Evolutionary conservation across 2,797 vertebrate species (phyloP).

Genomic region (Pseudomugil tenellus): DNA sequence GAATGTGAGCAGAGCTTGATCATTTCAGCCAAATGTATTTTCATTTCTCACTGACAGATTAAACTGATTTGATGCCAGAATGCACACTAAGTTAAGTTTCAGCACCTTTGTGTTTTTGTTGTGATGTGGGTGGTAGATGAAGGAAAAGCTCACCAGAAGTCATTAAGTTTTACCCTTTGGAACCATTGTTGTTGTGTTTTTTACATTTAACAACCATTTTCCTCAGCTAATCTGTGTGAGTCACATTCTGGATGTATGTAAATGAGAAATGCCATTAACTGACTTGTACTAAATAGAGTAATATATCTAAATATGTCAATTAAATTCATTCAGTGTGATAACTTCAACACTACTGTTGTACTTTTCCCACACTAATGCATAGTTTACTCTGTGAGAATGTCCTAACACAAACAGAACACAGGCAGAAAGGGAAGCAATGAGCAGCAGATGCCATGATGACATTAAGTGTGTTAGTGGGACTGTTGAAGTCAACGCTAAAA

Average conservation of each 20-base stretch:
- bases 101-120: neutral
- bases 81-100: neutral
- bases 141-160: neutral
- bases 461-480: constrained; percentile 48
- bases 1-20: neutral
- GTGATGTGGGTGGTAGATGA: neutral
- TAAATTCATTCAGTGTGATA: neutral
- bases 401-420: constrained; percentile 13
- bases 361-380: constrained; percentile 16
- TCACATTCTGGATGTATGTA: neutral
- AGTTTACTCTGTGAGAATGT: constrained; percentile 2
- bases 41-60: neutral
- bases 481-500: constrained; percentile 57
- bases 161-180: constrained; percentile 5
- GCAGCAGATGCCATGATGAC: constrained; percentile 52
- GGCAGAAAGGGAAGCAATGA: constrained; percentile 39
- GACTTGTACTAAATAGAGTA: neutral
- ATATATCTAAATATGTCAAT: neutral
- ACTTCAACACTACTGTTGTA: constrained; percentile 5
- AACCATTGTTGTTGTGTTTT: neutral
- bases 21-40: neutral
- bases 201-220: neutral
- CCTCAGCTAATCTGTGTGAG: neutral
- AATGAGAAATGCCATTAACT: neutral
- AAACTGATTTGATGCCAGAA: neutral